Base-by-base conservation (phyloP, 2,797 vertebrate genomes). In the Neoniphon sammara region DNA sequence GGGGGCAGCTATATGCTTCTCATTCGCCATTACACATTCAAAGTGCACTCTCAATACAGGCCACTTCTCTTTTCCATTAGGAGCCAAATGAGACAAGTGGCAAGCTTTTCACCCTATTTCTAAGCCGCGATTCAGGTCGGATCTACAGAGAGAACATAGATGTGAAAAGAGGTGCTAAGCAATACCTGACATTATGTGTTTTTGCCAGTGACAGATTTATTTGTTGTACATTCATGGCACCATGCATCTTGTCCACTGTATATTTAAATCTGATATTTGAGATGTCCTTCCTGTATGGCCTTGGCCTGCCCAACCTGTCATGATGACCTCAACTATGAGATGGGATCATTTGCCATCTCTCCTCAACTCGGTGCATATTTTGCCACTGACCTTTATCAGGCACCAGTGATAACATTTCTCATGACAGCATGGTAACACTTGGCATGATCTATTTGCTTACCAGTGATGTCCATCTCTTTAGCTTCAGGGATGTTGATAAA, bases 361-460 rank as follows among this genome's bases (percentile, higher is more conserved):
- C 76, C 50, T 81, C 85, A 85, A 85, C 73, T 84, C 63, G 39
- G 70, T 57, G 50, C 79, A 85, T 80, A 86, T 82, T 79, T 75
- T 83, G 77, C 68, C 65, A 11, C 70, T 85, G 87, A 91, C 85
- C 81, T 89, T 91, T 87, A 77, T 82, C 80, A 73, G 67, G 73
- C 78, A 80, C 7, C 57, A 10, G 17, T 77, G 52, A 77, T 50
- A 75, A 63, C 81, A 85, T 86, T 84, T 77, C 30, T 81, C 79
- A 52, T 75, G 84, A 82, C 82, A 85, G 66, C 36, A 25, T 25
- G 36, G 66, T 66, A 83, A 46, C 56, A 85, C 77, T 85, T 78
- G 80, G 60, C 59, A 69, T 77, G 66, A 84, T 85, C 78, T 77
- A 83, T 81, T 74, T 77, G 67, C 63, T 50, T 75, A 42, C 46